phyloP scores from a whole-genome alignment of 1,140 invertebrate genomes.

The Trachymyrmex cornetzi region DNA sequence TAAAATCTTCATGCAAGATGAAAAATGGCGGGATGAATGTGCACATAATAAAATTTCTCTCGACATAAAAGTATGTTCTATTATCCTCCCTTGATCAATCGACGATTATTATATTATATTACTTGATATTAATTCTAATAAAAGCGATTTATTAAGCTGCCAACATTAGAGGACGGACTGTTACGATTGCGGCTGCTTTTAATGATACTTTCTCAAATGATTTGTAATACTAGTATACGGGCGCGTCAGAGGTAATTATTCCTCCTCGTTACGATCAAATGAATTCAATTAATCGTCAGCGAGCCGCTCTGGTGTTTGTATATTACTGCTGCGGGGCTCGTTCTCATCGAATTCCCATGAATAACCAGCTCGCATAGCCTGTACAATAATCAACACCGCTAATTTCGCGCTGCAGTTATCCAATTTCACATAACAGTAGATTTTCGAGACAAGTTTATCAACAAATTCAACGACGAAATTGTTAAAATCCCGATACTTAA shows the following conservation, averaged over 20 bases:
- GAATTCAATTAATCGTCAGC: slow-evolving; percentile 76
- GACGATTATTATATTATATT: slow-evolving; percentile 29
- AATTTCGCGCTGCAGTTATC: slow-evolving; percentile 45
- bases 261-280: slow-evolving; percentile 75
- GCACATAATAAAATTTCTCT: neutral
- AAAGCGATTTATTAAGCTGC: slow-evolving; percentile 51
- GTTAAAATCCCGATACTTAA: neutral
- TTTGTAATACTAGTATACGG: slow-evolving; percentile 77
- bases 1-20: neutral
- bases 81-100: neutral
- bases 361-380: slow-evolving; percentile 58
- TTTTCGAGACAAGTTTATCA: neutral
- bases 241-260: slow-evolving; percentile 74
- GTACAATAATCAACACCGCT: slow-evolving; percentile 57
- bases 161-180: neutral
- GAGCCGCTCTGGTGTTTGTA: slow-evolving; percentile 30
- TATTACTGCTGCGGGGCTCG: slow-evolving; percentile 56
- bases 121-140: slow-evolving; percentile 38
- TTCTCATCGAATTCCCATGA: slow-evolving; percentile 70
- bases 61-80: slow-evolving; percentile 3
- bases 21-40: neutral
- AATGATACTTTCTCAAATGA: slow-evolving; percentile 70
- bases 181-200: slow-evolving; percentile 63
- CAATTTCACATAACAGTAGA: slow-evolving; percentile 31
- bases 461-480: neutral